Base-by-base conservation (phyloP, 2,888 invertebrate genomes). In the Noctua pronuba region DNA sequence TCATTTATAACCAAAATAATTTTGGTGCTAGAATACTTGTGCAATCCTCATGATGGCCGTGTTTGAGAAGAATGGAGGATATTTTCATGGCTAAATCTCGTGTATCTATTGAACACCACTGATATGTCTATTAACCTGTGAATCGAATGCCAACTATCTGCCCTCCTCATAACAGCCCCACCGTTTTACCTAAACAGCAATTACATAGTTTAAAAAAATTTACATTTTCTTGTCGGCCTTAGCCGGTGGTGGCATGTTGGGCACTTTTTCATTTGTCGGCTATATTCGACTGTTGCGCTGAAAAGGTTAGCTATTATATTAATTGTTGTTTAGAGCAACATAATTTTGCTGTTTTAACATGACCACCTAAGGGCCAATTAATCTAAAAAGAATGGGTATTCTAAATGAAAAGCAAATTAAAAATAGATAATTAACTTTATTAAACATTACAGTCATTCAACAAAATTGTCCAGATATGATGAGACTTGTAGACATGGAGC, bases 371-470 rank as follows among this genome's bases (percentile, higher is more conserved):
- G 13, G 58, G 28, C 31, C 7, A 60, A 35, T 21, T 62, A 62
- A 62, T 11, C 10, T 21, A 62, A 62, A 62, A 35, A 41, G n/a
- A n/a, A 65, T 31, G 49, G 16, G 24, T 72, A 11, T 44, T 44
- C 1, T 8, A 35, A 77, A 44, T 44, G 1, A 82, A 75, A 65
- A 18, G 2, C 41, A 38, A 68, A 24, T 52, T 38, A 35, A 60
- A 75, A 75, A 65, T 80, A 68, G 35, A 38, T 58, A 84, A 49
- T 74, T 31, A 75, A 65, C 41, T 83, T 81, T 83, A 85, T 60
- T 83, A 41, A 60, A 72, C 49, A 71, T 84, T 41, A 74, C 38
- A 84, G 71, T 67, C 46, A 73, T 52, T 66, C 28, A 80, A 71
- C 18, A 84, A 58, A 58, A 46, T 35, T 64, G 41, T 85, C 72